phyloP scores from a whole-genome alignment of 2,113 vertebrate species.

The Channa argus region DNA sequence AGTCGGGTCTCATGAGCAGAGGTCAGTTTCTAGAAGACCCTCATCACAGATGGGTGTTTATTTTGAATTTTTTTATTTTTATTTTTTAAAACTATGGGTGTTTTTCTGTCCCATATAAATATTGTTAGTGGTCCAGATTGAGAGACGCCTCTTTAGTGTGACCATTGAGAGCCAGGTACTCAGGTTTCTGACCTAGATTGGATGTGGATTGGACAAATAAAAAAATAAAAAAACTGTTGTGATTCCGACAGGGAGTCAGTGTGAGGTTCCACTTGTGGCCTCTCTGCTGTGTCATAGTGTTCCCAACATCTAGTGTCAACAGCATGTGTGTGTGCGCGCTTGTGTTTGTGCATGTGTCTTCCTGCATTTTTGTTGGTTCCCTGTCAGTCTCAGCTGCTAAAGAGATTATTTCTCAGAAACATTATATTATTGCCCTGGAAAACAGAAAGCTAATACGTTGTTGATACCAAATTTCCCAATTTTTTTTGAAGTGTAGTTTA shows the following conservation, averaged over 20 bases:
- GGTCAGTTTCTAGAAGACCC: conserved; percentile 33
- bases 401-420: conserved; percentile 29
- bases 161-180: conserved; percentile 60
- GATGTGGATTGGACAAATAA: conserved; percentile 35
- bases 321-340: conserved; percentile 5
- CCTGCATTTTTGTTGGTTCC: conserved; percentile 20
- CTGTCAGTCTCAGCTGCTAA: conserved; percentile 40
- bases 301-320: conserved; percentile 47
- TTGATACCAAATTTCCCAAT: neutral
- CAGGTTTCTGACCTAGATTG: conserved; percentile 18
- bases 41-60: conserved; percentile 25
- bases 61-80: neutral
- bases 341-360: conserved; percentile 6
- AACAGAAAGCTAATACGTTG: conserved; percentile 12
- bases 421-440: neutral
- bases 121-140: conserved; percentile 64
- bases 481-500: neutral
- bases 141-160: conserved; percentile 58
- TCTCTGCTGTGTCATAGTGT: conserved; percentile 28
- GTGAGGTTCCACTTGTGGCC: conserved; percentile 14
- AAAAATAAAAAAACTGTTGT: conserved; percentile 55
- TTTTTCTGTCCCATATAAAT: conserved; percentile 15
- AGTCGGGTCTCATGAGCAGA: conserved; percentile 15
- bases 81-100: conserved; percentile 47
- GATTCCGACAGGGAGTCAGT: conserved; percentile 23